Conservation (phyloP, 2,113 vertebrate species). For the Anthoscopus minutus region DNA sequence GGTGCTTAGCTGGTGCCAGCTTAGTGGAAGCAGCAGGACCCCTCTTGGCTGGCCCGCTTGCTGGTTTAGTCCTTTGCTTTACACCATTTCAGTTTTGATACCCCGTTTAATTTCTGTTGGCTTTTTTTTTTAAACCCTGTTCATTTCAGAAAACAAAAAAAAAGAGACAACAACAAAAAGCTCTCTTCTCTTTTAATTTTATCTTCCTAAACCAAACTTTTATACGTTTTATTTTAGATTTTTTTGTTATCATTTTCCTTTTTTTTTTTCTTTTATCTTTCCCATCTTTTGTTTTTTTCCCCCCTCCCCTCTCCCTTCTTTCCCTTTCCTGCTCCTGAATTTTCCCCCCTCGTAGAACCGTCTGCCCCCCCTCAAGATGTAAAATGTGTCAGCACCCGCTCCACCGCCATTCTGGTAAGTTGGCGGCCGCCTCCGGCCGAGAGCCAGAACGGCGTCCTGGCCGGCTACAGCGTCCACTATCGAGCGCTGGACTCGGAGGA, state of each 20-base stretch:
- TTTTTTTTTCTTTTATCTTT: slow-evolving; percentile 84
- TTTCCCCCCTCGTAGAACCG: slow-evolving; percentile 85
- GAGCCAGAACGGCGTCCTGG: slow-evolving; percentile 92
- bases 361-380: slow-evolving; percentile 97
- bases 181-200: slow-evolving; percentile 55
- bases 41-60: slow-evolving; percentile 57
- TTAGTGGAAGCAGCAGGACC: not conserved
- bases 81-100: not conserved
- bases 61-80: slow-evolving; percentile 16
- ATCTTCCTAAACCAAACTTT: slow-evolving; percentile 61
- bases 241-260: slow-evolving; percentile 87
- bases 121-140: not conserved
- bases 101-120: not conserved
- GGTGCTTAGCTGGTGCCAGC: not conserved
- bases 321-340: slow-evolving; percentile 39
- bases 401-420: slow-evolving; percentile 98
- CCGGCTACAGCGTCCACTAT: slow-evolving; percentile 91
- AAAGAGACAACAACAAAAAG: slow-evolving; percentile 36
- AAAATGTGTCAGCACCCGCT: slow-evolving; percentile 93
- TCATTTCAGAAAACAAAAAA: not conserved
- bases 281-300: slow-evolving; percentile 83
- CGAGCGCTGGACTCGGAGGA: slow-evolving; percentile 84
- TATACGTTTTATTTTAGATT: slow-evolving; percentile 78
- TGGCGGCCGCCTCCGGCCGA: slow-evolving; percentile 89
- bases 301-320: slow-evolving; percentile 48